Percentiles rank a stretch among this genome's conserved stretches.
Evolutionary conservation across 2,797 vertebrate genomes (phyloP).

Genomic region (Pseudopleuronectes americanus): DNA sequence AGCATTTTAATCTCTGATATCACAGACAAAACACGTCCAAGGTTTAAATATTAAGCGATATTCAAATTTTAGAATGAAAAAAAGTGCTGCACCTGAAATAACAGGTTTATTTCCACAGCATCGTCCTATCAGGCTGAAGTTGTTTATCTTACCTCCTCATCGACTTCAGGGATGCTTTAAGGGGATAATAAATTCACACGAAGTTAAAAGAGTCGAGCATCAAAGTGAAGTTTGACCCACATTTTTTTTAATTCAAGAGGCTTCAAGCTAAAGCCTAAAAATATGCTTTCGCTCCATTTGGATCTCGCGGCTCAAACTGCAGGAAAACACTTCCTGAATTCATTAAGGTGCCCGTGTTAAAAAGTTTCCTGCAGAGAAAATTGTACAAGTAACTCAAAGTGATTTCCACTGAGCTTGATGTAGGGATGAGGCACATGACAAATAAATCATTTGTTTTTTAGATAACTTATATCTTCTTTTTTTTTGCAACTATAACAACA

Average conservation of each 20-base stretch:
- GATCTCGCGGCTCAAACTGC: slow-evolving; percentile 3
- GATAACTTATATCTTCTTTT: too few relatives aligned
- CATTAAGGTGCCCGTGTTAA: not conserved
- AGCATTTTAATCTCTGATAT: too few relatives aligned
- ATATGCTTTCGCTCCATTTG: not conserved
- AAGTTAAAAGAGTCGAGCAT: slow-evolving; percentile 34
- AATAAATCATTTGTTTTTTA: too few relatives aligned
- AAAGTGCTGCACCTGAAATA: not conserved
- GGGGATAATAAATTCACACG: slow-evolving; percentile 20
- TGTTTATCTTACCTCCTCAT: slow-evolving; percentile 20
- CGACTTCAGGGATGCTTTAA: slow-evolving; percentile 3
- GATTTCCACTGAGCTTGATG: too few relatives aligned
- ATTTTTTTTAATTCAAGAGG: slow-evolving; percentile 29
- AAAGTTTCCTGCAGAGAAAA: too few relatives aligned
- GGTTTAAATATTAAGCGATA: slow-evolving; percentile 1
- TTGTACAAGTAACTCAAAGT: too few relatives aligned
- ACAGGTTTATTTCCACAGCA: not conserved
- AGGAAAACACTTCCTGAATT: slow-evolving; percentile 7
- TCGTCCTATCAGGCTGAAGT: not conserved
- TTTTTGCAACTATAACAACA: too few relatives aligned
- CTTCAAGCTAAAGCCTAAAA: slow-evolving; percentile 5
- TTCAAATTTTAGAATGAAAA: slow-evolving; percentile 13
- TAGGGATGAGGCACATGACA: too few relatives aligned
- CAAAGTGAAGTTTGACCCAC: slow-evolving; percentile 38
- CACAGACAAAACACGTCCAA: not conserved